Evolutionary conservation across 37 sponge, comb jelly and placozoan species (phyloP).

Genomic region (Axinella damicornis): DNA sequence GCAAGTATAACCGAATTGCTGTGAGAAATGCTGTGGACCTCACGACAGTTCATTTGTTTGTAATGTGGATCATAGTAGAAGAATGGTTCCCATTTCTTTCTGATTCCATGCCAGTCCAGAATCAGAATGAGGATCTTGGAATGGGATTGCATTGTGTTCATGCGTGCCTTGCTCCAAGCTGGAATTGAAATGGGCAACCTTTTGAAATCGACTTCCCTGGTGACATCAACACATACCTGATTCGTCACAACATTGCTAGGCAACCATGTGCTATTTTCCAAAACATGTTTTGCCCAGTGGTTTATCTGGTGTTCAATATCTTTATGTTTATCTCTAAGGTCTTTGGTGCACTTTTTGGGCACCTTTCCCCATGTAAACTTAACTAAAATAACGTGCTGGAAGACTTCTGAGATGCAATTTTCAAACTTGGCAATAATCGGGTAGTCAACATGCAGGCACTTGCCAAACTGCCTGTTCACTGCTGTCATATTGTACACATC

Average conservation of each 20-base stretch:
- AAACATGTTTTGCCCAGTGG: too few relatives aligned
- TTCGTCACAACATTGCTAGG: too few relatives aligned
- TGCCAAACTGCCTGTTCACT: neutral
- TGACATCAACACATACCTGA: neutral
- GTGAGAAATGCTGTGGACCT: conserved; percentile 9
- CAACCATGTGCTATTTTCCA: too few relatives aligned
- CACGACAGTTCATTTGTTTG: neutral
- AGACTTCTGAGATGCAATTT: neutral
- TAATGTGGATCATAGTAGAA: conserved; percentile 13
- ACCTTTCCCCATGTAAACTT: too few relatives aligned
- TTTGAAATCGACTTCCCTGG: neutral
- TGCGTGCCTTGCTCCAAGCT: neutral
- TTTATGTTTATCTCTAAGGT: too few relatives aligned
- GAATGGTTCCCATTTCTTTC: neutral
- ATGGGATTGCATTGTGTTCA: neutral
- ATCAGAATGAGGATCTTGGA: conserved; percentile 10
- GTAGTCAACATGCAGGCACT: neutral
- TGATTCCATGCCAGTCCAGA: conserved; percentile 15
- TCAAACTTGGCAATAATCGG: neutral
- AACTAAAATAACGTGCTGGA: too few relatives aligned
- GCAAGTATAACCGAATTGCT: neutral
- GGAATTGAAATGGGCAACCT: neutral
- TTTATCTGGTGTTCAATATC: too few relatives aligned
- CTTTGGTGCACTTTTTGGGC: too few relatives aligned
- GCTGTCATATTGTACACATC: neutral